A percentile compares a stretch with the other conserved stretches of the same genome.
Evolutionary conservation across 92 coral and sea anemone species (phyloP).

Genomic region (Meandrina meandrites): DNA sequence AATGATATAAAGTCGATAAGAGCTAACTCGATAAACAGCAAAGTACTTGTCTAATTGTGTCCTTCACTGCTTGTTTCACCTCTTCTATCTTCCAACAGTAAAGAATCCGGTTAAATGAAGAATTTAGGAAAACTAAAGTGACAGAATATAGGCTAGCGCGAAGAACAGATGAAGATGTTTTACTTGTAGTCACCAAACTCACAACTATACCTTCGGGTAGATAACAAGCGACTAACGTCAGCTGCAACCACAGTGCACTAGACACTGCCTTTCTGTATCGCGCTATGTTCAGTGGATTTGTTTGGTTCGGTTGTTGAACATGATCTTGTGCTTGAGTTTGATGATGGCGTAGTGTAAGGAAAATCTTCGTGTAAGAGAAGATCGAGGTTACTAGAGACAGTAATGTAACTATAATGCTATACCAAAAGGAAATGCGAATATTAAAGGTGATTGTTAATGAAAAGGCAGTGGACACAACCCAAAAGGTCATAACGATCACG

Average conservation of each 20-base stretch:
- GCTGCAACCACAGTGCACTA: conserved; percentile 30
- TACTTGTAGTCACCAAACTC: neutral
- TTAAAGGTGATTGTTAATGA: neutral
- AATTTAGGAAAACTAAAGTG: conserved; percentile 24
- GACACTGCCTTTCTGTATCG: conserved; percentile 33
- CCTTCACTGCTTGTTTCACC: conserved; percentile 13
- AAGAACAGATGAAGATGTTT: neutral
- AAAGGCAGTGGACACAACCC: neutral
- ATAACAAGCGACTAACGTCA: conserved; percentile 7
- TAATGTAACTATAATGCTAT: neutral
- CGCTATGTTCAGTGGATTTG: conserved; percentile 4
- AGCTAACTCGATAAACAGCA: neutral
- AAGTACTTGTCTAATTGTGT: neutral
- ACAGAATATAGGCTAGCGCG: neutral
- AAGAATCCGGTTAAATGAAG: conserved; percentile 33
- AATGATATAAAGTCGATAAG: too few species aligned
- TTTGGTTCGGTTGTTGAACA: neutral
- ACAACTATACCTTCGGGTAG: neutral
- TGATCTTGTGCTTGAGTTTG: neutral
- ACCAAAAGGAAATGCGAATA: neutral
- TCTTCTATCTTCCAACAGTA: conserved; percentile 12
- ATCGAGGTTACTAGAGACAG: neutral
- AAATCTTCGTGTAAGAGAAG: neutral
- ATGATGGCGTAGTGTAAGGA: neutral
- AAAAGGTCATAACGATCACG: neutral